Evolutionary conservation across 2,797 vertebrate genomes (phyloP), one percentile per base, ranked within the genome.

Genomic region (Enteromius viviparus): DNA sequence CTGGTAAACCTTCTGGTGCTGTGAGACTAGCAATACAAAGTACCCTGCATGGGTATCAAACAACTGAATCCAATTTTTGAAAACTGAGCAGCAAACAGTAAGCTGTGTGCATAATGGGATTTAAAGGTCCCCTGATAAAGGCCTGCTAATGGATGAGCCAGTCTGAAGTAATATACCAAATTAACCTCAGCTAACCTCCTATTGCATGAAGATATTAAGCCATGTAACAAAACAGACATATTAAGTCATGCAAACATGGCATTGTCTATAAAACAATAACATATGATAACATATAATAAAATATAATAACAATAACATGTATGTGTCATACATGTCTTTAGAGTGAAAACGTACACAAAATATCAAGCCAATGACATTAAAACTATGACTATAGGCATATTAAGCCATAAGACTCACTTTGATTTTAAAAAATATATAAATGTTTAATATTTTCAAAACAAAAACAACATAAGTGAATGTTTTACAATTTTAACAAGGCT

Each of bases 131-230:
- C 53, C 29, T 62, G 40, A 62, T 62, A 62, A 72, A 81, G 6
- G 60, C 55, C 32, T 51, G 55, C 55, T 64, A 81, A 49, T 81
- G 69, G 69, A 81, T 58, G n/a, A 69, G n/a, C 12, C 76, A n/a
- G 45, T 23, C 21, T 69, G n/a, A 79, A 23, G 66, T 45, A 17
- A 45, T 47, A 34, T 11, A 81, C 26, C 68, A 81, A 62, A 81
- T 81, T 37, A 62, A 72, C 40, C 40, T 72, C 55, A 72, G 32
- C 26, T 32, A 12, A 49, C 21, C 51, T n/a, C 2, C 49, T 34
- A 34, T 8, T 47, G 26, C 68, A 60, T 34, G 12, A 14, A 42
- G 3, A 71, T 60, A 71, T 47, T 80, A 26, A 40, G 15, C 17
- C 11, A 40, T 76, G 72, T 40, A 42, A 26, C 14, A 23, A 51